Evolutionary conservation across 2,888 invertebrate species (phyloP).

Genomic region (Drosophila stalkeri): DNA sequence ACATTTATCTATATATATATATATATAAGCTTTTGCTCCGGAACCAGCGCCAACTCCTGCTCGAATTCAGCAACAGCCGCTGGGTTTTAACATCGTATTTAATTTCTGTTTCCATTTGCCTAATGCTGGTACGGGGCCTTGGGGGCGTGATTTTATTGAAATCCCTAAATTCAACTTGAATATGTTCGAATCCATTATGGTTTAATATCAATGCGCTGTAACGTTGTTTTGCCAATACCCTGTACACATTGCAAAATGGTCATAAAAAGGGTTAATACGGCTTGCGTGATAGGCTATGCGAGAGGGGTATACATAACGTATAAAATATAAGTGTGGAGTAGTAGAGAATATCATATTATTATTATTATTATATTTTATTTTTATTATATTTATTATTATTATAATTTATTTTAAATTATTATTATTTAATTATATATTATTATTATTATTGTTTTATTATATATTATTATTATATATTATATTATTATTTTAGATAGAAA

Average conservation of each 20-base stretch:
- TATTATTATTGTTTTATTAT: too few species aligned
- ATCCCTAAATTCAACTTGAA: constrained; percentile 53
- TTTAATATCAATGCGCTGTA: constrained; percentile 50
- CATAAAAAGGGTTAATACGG: neutral
- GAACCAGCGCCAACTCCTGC: constrained; percentile 3
- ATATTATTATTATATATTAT: too few species aligned
- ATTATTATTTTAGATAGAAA: too few species aligned
- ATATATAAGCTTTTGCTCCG: neutral
- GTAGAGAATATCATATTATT: neutral
- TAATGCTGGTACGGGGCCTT: neutral
- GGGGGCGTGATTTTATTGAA: constrained; percentile 36
- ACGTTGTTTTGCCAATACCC: constrained; percentile 13
- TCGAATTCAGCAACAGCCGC: constrained; percentile 7
- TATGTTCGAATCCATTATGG: constrained; percentile 60
- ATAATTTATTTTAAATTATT: too few species aligned
- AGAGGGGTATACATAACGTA: too few species aligned
- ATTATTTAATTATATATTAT: too few species aligned
- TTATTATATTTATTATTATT: too few species aligned
- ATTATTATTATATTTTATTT: too few species aligned
- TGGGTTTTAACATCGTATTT: constrained; percentile 17
- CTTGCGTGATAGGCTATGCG: neutral
- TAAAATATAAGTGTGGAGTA: too few species aligned
- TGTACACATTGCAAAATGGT: neutral
- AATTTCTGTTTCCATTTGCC: constrained; percentile 24
- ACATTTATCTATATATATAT: neutral